phyloP scores from a whole-genome alignment of 2,797 vertebrate species.

The Sebastolobus altivelis region DNA sequence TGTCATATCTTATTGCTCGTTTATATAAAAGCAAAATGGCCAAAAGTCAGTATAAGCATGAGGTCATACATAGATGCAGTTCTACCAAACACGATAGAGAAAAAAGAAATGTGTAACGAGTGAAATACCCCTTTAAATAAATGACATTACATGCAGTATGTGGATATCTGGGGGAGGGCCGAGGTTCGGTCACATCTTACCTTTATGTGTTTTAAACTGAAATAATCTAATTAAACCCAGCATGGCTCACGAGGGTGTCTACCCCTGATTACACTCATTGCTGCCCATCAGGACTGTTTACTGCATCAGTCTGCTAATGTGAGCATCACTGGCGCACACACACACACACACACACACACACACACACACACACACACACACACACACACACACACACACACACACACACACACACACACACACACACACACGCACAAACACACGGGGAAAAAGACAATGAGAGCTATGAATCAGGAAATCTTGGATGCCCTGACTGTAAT shows the following conservation, averaged over 20 bases:
- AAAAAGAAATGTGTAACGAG: not conserved
- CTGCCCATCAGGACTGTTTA: slow-evolving; percentile 69
- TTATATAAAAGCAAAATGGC: not conserved
- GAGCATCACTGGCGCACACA: slow-evolving; percentile 23
- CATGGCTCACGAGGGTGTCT: slow-evolving; percentile 55
- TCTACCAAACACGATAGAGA: not conserved
- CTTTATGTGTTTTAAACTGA: slow-evolving; percentile 60
- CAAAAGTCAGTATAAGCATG: not conserved
- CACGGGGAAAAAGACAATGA: not conserved
- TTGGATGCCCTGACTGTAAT: slow-evolving; percentile 58
- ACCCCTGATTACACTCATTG: slow-evolving; percentile 62
- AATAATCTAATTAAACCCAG: slow-evolving; percentile 70
- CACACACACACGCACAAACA: slow-evolving; percentile 18
- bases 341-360: slow-evolving; percentile 12
- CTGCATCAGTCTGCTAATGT: slow-evolving; percentile 54
- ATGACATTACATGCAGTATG: not conserved
- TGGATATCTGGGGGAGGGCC: slow-evolving; percentile 1
- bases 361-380: slow-evolving; percentile 16
- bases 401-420: slow-evolving; percentile 8
- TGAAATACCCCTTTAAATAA: not conserved
- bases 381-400: slow-evolving; percentile 14
- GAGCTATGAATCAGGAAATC: slow-evolving; percentile 63
- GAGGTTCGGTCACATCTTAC: slow-evolving; percentile 46
- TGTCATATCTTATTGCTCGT: not conserved
- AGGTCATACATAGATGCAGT: not conserved